Conservation (phyloP, 2,888 invertebrate species). For the Pterostichus madidus region DNA sequence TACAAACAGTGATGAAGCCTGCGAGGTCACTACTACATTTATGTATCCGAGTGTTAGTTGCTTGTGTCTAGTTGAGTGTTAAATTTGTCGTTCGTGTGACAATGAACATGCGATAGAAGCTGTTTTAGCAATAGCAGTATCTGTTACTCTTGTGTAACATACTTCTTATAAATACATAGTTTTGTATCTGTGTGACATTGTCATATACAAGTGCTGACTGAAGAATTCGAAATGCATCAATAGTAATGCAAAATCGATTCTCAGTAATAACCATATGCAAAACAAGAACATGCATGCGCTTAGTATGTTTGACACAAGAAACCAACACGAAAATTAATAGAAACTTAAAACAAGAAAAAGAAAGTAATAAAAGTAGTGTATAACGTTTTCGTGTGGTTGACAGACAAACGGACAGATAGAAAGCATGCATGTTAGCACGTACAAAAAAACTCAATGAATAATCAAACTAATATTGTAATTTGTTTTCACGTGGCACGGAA, state of each 20-base stretch:
- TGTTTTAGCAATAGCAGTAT: conserved; percentile 64
- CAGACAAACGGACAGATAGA: conserved; percentile 41
- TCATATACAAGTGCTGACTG: conserved; percentile 50
- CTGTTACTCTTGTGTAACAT: conserved; percentile 62
- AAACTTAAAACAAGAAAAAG: conserved; percentile 54
- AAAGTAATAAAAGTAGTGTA: conserved; percentile 59
- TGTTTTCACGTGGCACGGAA: conserved; percentile 65
- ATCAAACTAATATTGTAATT: conserved; percentile 47
- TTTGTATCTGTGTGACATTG: conserved; percentile 51
- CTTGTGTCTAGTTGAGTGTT: conserved; percentile 51
- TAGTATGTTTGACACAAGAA: conserved; percentile 62
- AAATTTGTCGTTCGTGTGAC: conserved; percentile 46
- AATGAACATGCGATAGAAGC: conserved; percentile 63
- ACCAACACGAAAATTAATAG: conserved; percentile 51
- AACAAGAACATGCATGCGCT: conserved; percentile 55
- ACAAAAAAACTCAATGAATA: conserved; percentile 61
- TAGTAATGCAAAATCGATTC: conserved; percentile 53
- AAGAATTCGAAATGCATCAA: conserved; percentile 46
- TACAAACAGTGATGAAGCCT: conserved; percentile 59
- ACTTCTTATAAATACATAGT: conserved; percentile 55
- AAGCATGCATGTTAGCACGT: conserved; percentile 60
- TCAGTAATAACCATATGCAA: conserved; percentile 50
- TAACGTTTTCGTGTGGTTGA: conserved; percentile 49
- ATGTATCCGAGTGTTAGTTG: conserved; percentile 39
- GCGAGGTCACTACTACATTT: conserved; percentile 52